A percentile compares a stretch with the other conserved stretches of the same genome.
Conservation (phyloP, 2,888 invertebrate genomes). For the Laspeyria flexula region DNA sequence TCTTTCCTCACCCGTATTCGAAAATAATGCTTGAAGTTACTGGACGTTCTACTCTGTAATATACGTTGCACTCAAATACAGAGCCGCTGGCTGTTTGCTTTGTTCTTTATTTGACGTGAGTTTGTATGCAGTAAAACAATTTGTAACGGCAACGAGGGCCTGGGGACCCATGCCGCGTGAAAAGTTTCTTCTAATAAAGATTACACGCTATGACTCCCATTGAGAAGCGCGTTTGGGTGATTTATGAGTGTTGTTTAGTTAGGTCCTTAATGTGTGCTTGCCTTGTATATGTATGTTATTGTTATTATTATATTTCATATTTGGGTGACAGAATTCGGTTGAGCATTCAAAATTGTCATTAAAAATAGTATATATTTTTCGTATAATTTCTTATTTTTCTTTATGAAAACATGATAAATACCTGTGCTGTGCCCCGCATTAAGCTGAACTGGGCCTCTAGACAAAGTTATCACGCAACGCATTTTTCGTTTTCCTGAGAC, state of each 20-base stretch:
- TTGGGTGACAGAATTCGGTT: too few species aligned
- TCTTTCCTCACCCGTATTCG: conserved; percentile 10
- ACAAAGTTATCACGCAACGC: too few species aligned
- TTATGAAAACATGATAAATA: too few species aligned
- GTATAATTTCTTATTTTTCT: too few species aligned
- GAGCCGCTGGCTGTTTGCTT: conserved; percentile 1
- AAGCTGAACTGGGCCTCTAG: too few species aligned
- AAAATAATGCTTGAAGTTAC: too few species aligned
- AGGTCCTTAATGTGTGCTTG: not conserved
- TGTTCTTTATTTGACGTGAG: conserved; percentile 25
- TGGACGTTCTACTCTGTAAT: too few species aligned
- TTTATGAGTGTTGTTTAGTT: not conserved
- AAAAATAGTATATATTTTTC: too few species aligned
- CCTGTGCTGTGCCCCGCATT: too few species aligned
- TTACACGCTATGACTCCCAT: conserved; percentile 38
- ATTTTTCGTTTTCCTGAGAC: too few species aligned
- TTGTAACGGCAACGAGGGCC: conserved; percentile 54
- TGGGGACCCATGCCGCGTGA: conserved; percentile 59
- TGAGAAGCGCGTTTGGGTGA: conserved; percentile 32
- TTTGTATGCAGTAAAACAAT: conserved; percentile 54
- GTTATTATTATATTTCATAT: not conserved
- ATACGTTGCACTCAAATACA: not conserved
- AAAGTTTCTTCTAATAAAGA: conserved; percentile 66
- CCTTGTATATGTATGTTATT: not conserved
- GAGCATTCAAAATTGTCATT: too few species aligned